Base-by-base conservation (phyloP, 2,888 invertebrate genomes). In the Disparrhopalites patrizii region DNA sequence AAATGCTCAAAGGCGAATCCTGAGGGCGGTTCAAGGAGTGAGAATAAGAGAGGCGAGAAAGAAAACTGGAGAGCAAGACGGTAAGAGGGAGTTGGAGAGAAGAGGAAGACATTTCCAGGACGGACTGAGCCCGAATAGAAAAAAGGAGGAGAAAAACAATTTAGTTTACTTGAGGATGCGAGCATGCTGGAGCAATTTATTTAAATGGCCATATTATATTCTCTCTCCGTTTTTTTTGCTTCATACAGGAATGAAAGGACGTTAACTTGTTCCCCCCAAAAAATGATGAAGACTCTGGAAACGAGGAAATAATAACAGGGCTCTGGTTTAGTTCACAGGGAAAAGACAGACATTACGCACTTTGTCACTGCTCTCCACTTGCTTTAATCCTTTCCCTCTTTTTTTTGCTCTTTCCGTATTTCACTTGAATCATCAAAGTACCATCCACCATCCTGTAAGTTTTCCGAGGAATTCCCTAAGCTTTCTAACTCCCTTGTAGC, bases 231-330 rank as follows among this genome's bases (percentile, higher is more conserved):
- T n/a, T 43, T 43, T 36, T 18, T 55, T 33, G 36, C 55, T 15
- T n/a, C 54, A 20, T n/a, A 47, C 7, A 47, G 8, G 43, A 47
- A 43, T 50, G 8, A 47, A 7, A n/a, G 8, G 47, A 47, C 7
- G 8, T 7, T 7, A 47, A 20, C 47, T 20, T 51, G 51, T 27
- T 51, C 15, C 27, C n/a, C 10, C 28, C 15, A 28, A 18, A 7
- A 28, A 52, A 52, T n/a, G 18, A 55, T 55, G 31, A 57, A 52
- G 27, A 8, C n/a, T 25, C 28, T 25, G 52, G 23, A 57, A 63
- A 64, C 60, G 60, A 54, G 23, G 25, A 47, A 50, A 50, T 67
- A 67, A 67, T 67, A 67, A 67, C 50, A 63, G 67, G 43, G 63
- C 50, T 52, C 54, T 62, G 61, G n/a, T 58, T 63, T 43, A 47